Evolutionary conservation across 2,113 vertebrate genomes (phyloP).

Genomic region (Salvelinus fontinalis): DNA sequence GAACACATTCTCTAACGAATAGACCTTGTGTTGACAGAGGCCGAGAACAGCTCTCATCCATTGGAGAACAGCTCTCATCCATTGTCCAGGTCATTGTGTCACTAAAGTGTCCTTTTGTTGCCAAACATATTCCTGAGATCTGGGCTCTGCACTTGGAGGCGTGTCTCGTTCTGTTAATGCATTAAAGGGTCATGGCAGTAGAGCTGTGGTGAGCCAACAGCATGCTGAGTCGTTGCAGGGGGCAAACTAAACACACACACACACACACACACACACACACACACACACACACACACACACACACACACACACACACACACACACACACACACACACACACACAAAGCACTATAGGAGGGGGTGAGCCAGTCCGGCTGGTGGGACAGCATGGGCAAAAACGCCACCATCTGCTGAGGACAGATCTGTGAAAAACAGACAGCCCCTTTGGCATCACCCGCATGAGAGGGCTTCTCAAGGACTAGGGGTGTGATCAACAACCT

Average conservation of each 20-base stretch:
- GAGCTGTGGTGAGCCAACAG: conserved; percentile 34
- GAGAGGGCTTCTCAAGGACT: conserved; percentile 58
- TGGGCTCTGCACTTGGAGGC: conserved; percentile 55
- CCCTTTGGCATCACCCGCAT: conserved; percentile 52
- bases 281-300: too few relatives aligned
- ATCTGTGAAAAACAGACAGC: conserved; percentile 59
- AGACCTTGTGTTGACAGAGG: too few relatives aligned
- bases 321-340: too few relatives aligned
- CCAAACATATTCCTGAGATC: conserved; percentile 11
- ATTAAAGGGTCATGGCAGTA: conserved; percentile 50
- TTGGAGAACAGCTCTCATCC: conserved; percentile 9
- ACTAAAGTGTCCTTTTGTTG: conserved; percentile 15
- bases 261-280: too few relatives aligned
- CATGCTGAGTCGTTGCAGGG: conserved; percentile 53
- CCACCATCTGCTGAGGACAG: conserved; percentile 74
- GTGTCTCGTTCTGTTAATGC: conserved; percentile 59
- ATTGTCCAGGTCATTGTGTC: conserved; percentile 24
- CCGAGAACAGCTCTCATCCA: background rate
- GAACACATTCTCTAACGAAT: too few relatives aligned
- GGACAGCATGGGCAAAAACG: conserved; percentile 64
- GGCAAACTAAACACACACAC: conserved; percentile 40
- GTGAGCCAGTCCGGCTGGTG: conserved; percentile 68
- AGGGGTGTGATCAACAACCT: conserved; percentile 4
- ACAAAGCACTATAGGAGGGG: conserved; percentile 20
- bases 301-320: too few relatives aligned